Base-by-base conservation (phyloP, 1,140 invertebrate genomes). In the Pachypeltis micranthus region DNA sequence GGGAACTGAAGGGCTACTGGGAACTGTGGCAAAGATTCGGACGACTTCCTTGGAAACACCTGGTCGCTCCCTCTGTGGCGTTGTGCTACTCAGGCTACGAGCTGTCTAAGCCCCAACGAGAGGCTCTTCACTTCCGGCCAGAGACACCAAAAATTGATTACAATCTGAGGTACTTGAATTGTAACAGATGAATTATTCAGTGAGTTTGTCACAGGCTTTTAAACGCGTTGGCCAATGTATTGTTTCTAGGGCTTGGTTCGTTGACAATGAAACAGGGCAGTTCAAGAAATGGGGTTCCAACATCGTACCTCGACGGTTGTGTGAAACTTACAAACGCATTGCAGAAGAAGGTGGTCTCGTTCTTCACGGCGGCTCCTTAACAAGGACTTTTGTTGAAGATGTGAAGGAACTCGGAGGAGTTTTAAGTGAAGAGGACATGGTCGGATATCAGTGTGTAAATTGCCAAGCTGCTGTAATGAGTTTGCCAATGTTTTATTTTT, bases 1-100 rank as follows among this genome's bases (percentile, higher is more conserved):
- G 94, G 0, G 93, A 97, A 74, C 70, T 97, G 0, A 82, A 83
- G 62, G 95, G 93, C 1, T 93, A 93, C 70, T 88, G 88, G 83
- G 80, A 83, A 63, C 87, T 90, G 0, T 86, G 95, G 72, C 74
- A 85, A 68, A 79, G 78, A 59, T 96, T 89, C 75, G 92, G 92
- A 1, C 82, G 80, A 67, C 74, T 97, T 0, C 80, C 84, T 0
- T 98, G 95, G 95, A 75, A 76, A 7, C 81, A 85, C 0, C 73
- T 98, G 1, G 81, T 97, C 24, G 71, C 80, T 29, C 91, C 92
- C 0, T 81, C 86, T 0, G 80, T 92, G 7, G 74, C 86, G 65
- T 73, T 95, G 2, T 93, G 89, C 69, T 79, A 83, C 66, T 82
- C 81, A 44, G 91, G 90, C 4, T 90, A 84, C 70, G 74, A 75